These are phyloP conservation scores for Microcebus tavaratra DNA, from an alignment of 2,113 vertebrate species.

Conservation along the genomic window DNA sequence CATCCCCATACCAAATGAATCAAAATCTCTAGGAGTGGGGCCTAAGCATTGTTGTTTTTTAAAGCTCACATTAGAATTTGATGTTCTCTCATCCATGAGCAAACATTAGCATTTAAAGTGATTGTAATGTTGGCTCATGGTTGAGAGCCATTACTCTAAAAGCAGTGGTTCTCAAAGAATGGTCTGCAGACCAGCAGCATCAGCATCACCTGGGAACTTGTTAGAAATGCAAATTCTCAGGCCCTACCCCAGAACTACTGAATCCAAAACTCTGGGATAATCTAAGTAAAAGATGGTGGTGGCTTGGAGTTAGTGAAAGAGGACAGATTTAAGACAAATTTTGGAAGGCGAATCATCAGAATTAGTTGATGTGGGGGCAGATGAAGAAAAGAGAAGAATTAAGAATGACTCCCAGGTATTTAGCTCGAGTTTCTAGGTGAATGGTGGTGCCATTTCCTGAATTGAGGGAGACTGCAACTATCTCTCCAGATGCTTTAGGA, in stretches of 20 bases:
- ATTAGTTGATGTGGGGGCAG: neutral
- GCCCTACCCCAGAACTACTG: neutral
- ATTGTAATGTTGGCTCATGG: neutral
- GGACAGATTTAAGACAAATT: neutral
- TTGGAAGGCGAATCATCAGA: neutral
- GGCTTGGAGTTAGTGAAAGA: neutral
- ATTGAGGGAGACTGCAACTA: neutral
- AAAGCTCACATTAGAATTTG: too few relatives aligned
- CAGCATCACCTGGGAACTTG: neutral
- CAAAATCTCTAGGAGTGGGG: neutral
- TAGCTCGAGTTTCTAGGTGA: neutral
- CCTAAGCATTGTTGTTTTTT: neutral
- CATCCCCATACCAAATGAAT: neutral
- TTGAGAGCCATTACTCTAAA: neutral
- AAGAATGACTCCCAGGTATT: neutral
- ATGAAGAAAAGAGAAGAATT: neutral
- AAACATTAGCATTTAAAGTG: too few relatives aligned
- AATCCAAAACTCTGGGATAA: neutral
- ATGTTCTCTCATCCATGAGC: too few relatives aligned
- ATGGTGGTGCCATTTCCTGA: neutral
- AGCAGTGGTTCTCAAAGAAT: neutral
- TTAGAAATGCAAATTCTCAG: neutral
- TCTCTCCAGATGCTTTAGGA: neutral
- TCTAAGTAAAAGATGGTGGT: neutral
- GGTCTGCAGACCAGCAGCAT: neutral